A percentile compares a stretch with the other conserved stretches of the same genome.
phyloP scores from a whole-genome alignment of 2,888 invertebrate species.

The Folsomia candida region DNA sequence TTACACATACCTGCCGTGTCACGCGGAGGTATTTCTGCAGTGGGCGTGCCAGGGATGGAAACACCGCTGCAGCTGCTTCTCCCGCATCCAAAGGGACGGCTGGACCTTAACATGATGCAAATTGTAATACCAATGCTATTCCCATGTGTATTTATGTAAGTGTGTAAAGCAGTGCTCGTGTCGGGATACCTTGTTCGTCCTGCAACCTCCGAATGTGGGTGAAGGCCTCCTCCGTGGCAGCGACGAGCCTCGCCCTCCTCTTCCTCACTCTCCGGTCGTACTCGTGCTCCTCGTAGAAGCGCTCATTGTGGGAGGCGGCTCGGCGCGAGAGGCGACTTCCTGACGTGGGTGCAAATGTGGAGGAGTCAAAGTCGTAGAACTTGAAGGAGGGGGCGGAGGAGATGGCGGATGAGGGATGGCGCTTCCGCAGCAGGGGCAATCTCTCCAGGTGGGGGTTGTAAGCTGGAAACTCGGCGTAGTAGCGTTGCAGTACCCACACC shows the following conservation, averaged over 20 bases:
- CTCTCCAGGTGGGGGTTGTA: constrained; percentile 95
- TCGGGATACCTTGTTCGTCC: constrained; percentile 58
- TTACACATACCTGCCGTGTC: too few relatives aligned
- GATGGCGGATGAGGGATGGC: constrained; percentile 43
- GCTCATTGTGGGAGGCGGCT: constrained; percentile 90
- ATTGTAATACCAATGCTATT: too few relatives aligned
- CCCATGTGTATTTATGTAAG: too few relatives aligned
- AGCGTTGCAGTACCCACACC: constrained; percentile 88
- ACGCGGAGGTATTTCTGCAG: constrained; percentile 93
- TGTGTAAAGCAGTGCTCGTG: too few relatives aligned
- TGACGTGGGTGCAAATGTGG: constrained; percentile 47
- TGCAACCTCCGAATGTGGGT: constrained; percentile 87
- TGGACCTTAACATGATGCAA: constrained; percentile 66
- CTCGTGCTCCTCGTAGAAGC: constrained; percentile 97
- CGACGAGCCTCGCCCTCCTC: constrained; percentile 80
- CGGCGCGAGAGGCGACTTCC: constrained; percentile 55
- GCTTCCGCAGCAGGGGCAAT: constrained; percentile 61
- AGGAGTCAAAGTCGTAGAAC: constrained; percentile 88
- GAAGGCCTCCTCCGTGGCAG: constrained; percentile 96
- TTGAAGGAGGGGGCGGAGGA: constrained; percentile 64
- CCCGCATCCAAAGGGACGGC: constrained; percentile 86
- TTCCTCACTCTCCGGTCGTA: constrained; percentile 90
- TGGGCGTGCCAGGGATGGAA: constrained; percentile 93
- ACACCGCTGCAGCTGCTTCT: constrained; percentile 96
- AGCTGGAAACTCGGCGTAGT: constrained; percentile 92